phyloP scores from a whole-genome alignment of 2,113 vertebrate species.

The Saccopteryx bilineata region DNA sequence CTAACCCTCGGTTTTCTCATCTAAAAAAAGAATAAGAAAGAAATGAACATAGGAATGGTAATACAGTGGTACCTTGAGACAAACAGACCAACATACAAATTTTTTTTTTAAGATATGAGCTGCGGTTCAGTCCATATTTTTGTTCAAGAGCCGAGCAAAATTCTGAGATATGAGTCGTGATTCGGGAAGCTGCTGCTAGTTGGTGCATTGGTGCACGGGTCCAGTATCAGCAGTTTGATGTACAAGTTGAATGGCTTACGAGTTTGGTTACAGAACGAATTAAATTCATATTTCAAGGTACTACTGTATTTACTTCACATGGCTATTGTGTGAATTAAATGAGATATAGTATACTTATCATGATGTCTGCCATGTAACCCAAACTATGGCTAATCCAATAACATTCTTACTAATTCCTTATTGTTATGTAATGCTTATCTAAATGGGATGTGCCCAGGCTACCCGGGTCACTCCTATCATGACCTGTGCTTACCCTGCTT shows the following conservation, averaged over 20 bases:
- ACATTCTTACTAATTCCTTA: not conserved
- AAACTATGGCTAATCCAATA: not conserved
- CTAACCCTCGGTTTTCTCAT: not conserved
- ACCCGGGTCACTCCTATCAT: not conserved
- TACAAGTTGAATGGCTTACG: no score
- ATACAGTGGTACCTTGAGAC: no score
- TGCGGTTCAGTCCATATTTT: no score
- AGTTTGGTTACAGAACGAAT: no score
- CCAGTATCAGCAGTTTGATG: no score
- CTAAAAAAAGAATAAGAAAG: not conserved
- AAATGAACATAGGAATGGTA: not conserved
- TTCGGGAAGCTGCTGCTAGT: no score
- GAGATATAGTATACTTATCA: not conserved
- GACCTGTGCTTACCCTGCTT: not conserved
- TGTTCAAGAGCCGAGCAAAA: no score
- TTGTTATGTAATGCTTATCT: not conserved
- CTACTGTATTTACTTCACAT: not conserved
- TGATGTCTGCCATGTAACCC: not conserved
- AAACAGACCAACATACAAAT: no score
- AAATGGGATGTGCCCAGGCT: not conserved
- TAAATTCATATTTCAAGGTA: no score
- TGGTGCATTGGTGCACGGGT: no score
- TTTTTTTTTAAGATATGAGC: no score
- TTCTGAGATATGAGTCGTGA: no score
- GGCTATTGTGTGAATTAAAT: not conserved